Conservation (phyloP, 2,888 invertebrate genomes). For the Tortricodes alternella region DNA sequence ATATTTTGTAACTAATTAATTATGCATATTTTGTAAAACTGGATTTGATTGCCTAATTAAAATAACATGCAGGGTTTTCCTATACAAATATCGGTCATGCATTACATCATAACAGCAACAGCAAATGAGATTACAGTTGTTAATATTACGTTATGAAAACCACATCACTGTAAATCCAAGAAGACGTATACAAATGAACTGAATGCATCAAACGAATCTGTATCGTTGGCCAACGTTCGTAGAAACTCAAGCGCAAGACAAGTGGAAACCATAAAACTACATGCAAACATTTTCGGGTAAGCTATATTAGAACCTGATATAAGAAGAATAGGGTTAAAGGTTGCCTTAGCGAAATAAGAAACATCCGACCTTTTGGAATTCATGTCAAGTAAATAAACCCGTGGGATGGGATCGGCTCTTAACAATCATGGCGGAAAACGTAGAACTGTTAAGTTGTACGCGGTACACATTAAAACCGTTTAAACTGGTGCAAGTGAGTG, state of each 20-base stretch:
- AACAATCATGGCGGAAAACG: slow-evolving; percentile 46
- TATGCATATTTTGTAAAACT: too few relatives aligned
- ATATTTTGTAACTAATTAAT: too few relatives aligned
- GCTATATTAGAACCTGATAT: too few relatives aligned
- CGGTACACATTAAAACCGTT: slow-evolving; percentile 46
- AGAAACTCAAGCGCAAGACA: slow-evolving; percentile 50
- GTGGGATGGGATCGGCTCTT: slow-evolving; percentile 42
- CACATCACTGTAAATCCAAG: slow-evolving; percentile 7
- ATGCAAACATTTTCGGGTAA: too few relatives aligned
- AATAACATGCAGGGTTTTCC: too few relatives aligned
- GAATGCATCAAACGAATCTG: slow-evolving; percentile 21
- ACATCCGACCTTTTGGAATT: too few relatives aligned
- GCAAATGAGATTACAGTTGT: neutral
- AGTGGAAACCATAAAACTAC: too few relatives aligned
- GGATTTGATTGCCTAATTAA: too few relatives aligned
- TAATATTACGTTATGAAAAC: slow-evolving; percentile 8
- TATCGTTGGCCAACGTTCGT: slow-evolving; percentile 37
- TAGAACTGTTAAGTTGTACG: slow-evolving; percentile 46
- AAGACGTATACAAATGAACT: slow-evolving; percentile 5
- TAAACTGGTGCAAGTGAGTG: slow-evolving; percentile 30
- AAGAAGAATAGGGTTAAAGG: too few relatives aligned
- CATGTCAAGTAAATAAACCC: slow-evolving; percentile 50
- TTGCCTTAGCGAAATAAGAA: too few relatives aligned
- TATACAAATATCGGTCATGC: neutral
- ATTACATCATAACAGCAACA: neutral